Evolutionary conservation across 2,797 vertebrate species (phyloP), one percentile per base, ranked within the genome.

Genomic region (Chaenodraco wilsoni): DNA sequence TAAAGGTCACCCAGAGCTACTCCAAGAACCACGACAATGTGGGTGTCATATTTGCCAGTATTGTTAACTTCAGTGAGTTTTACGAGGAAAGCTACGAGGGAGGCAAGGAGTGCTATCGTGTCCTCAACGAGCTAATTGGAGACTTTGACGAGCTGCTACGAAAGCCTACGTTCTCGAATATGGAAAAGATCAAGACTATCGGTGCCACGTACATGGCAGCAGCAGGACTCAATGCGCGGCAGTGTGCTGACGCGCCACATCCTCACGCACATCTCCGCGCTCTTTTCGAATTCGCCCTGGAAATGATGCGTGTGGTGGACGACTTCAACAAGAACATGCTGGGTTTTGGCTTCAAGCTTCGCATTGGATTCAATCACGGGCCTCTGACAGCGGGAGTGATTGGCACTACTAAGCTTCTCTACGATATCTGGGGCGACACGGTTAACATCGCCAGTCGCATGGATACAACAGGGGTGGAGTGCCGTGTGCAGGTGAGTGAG

Each of bases 311-410:
- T 0, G 98, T 99, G 83, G 97, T 99, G 59, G 98, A 99, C 0
- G 98, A 99, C 92, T 99, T 99, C 92, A 99, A 99, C 93, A 99
- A 97, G 89, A 98, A 99, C 92, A 99, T 99, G 98, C 90, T 99
- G 57, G 98, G 98, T 91, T 99, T 99, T 78, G 97, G 98, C 86
- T 99, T 99, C 69, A 99, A 98, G 76, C 95, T 99, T n/a, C 94
- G 98, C 65, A 95, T 99, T 1, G 98, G 98, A 71, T 99, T 99
- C 79, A 99, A 99, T 89, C 98, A 99, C 0, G 98, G 98, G 2
- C 97, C 98, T 8, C 92, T 99, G 21, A 99, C 98, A 0, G 98
- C 98, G 0, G 98, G 98, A 0, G 98, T 99, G 70, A 99, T 99
- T 0, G 98, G 98, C 86, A 99, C 98, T 80, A 99, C 98, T 37